phyloP scores from a whole-genome alignment of 2,888 invertebrate species.

The Pterobdella sp. region DNA sequence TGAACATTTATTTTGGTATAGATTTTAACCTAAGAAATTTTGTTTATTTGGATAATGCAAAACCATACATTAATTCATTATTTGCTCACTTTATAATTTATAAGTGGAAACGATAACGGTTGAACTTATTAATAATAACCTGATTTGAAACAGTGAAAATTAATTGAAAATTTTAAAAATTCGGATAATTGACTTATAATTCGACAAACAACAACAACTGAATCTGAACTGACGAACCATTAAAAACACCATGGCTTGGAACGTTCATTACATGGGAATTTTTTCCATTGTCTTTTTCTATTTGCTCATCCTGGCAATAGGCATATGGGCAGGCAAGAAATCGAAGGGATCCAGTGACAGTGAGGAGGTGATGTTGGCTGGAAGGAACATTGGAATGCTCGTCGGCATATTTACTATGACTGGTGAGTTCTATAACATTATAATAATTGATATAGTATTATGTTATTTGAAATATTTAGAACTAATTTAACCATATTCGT shows the following conservation, averaged over 20 bases:
- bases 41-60: too few relatives aligned
- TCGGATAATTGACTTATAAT: not conserved
- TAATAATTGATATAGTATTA: too few relatives aligned
- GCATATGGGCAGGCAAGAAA: slow-evolving; percentile 93
- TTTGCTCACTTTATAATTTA: too few relatives aligned
- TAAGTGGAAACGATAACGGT: not conserved
- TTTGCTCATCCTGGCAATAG: slow-evolving; percentile 83
- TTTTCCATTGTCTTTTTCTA: slow-evolving; percentile 92
- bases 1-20: too few relatives aligned
- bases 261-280: slow-evolving; percentile 70
- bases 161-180: not conserved
- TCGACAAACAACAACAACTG: not conserved
- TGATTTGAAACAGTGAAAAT: not conserved
- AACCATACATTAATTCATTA: too few relatives aligned
- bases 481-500: too few relatives aligned
- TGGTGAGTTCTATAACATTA: too few relatives aligned
- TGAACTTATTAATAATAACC: not conserved
- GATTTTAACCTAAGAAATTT: not conserved
- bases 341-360: slow-evolving; percentile 58
- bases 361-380: slow-evolving; percentile 97
- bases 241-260: slow-evolving; percentile 39
- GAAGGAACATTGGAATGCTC: slow-evolving; percentile 85
- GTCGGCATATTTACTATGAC: slow-evolving; percentile 99
- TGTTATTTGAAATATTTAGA: too few relatives aligned
- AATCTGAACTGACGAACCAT: not conserved